Evolutionary conservation across 2,797 vertebrate genomes (phyloP).

Genomic region (Chromis chromis): DNA sequence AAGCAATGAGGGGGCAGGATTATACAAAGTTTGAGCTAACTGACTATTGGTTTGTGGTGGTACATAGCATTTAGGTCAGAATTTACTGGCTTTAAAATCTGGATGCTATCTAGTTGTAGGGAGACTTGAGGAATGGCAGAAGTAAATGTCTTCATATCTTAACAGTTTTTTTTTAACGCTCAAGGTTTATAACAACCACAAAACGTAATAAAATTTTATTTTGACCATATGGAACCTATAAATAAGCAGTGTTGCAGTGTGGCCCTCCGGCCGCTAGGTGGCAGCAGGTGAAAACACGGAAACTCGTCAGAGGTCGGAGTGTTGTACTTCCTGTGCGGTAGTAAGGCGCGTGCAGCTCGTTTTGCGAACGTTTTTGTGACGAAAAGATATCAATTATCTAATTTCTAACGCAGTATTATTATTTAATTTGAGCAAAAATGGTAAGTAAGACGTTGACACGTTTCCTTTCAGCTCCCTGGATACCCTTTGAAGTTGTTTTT

Average conservation of each 20-base stretch:
- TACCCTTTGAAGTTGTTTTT: accelerated
- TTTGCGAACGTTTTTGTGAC: conserved; percentile 62
- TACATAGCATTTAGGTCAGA: no score
- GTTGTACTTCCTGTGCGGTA: conserved; percentile 77
- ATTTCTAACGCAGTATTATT: neutral
- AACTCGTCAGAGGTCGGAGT: conserved; percentile 8
- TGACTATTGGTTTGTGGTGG: no score
- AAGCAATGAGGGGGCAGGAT: no score
- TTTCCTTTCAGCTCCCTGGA: accelerated
- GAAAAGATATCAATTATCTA: conserved; percentile 11
- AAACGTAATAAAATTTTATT: no score
- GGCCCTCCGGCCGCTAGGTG: conserved; percentile 6
- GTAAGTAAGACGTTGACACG: conserved; percentile 46
- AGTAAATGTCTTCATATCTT: neutral
- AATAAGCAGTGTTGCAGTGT: conserved; percentile 2
- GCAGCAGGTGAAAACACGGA: neutral
- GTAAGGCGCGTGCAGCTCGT: conserved; percentile 75
- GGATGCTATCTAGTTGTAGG: no score
- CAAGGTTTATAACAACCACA: no score
- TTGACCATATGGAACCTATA: no score
- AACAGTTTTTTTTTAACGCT: neutral
- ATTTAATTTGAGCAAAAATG: conserved; percentile 54
- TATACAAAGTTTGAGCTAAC: no score
- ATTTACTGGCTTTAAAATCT: no score
- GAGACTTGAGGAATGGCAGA: no score